Evolutionary conservation across 1,140 invertebrate genomes (phyloP).

Genomic region (Nomia melanderi): DNA sequence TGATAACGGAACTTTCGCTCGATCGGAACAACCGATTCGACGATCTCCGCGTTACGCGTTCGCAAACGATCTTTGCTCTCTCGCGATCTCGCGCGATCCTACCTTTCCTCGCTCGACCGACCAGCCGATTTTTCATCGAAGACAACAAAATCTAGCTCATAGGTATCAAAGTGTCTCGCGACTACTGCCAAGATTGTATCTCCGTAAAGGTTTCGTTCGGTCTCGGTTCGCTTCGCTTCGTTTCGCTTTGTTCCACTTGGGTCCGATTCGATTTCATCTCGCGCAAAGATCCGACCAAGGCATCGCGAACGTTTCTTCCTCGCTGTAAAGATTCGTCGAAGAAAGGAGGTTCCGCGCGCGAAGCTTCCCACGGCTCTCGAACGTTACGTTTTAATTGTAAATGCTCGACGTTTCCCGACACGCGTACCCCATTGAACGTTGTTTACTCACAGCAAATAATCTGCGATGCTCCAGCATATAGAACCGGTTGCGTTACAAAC

Average conservation of each 20-base stretch:
- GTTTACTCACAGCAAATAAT: constrained; percentile 79
- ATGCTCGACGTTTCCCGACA: constrained; percentile 36
- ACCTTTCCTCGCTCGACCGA: neutral
- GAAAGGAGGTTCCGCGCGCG: no score
- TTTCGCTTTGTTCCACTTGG: no score
- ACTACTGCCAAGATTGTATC: no score
- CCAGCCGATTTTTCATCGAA: no score
- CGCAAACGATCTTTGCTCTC: neutral
- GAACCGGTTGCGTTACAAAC: constrained; percentile 73
- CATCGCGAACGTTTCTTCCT: no score
- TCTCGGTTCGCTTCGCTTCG: no score
- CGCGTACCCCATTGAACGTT: constrained; percentile 37
- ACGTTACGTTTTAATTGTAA: no score
- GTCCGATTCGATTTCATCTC: neutral
- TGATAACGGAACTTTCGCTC: constrained; percentile 69
- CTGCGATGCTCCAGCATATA: constrained; percentile 80
- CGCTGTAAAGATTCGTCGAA: no score
- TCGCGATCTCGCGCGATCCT: neutral
- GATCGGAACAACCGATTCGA: constrained; percentile 37
- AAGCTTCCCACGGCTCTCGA: no score
- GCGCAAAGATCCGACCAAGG: neutral
- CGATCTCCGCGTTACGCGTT: neutral
- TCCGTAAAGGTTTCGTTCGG: no score
- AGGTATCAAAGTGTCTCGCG: no score
- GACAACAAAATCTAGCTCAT: no score